Base-by-base conservation (phyloP, 2,113 vertebrate species). In the Loxodonta africana region DNA sequence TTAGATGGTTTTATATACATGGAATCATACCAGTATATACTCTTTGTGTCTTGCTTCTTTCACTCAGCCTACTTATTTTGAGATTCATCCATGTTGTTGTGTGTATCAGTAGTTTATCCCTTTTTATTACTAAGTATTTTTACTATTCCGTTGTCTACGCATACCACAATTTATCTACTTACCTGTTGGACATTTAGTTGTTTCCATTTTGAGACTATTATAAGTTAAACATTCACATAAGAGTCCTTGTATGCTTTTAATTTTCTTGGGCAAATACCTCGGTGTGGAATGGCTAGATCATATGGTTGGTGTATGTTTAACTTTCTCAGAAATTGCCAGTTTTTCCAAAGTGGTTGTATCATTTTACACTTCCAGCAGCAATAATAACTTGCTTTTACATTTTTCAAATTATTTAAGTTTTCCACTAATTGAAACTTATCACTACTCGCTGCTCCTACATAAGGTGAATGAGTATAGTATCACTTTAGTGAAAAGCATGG, bases 371-470 rank as follows among this genome's bases (percentile, higher is more conserved):
- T 33, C 77, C 8, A 33, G 67, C 46, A 91, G 48, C 25, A 74
- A 41, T 9, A 73, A 83, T 41, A 88, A 23, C 63, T 92, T 67
- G 44, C 37, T 95, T 63, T 94, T 62, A 53, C 18, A 25, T 51
- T 87, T 90, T 95, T 88, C 26, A 80, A 83, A 78, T 17, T 57
- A 84, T 48, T 84, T 95, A 57, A 87, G 28, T 67, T 65, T 94
- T 88, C 80, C 37, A 87, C 60, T 90, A 83, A 69, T 65, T 83
- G 46, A 89, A 83, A 14, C 18, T 90, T 37, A 37, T 37, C 37
- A 37, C 37, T 37, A 48, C 28, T 30, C 44, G 60, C 48, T 53
- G 74, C 25, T 6, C 37, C 51, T 62, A 92, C 87, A 26, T 33
- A 83, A 86, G 67, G 12, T 78, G 78, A 88, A 83, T 87, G 95